These are phyloP conservation scores for Macrophya alboannulata DNA, from an alignment of 2,888 invertebrate species.

Conservation along the genomic window DNA sequence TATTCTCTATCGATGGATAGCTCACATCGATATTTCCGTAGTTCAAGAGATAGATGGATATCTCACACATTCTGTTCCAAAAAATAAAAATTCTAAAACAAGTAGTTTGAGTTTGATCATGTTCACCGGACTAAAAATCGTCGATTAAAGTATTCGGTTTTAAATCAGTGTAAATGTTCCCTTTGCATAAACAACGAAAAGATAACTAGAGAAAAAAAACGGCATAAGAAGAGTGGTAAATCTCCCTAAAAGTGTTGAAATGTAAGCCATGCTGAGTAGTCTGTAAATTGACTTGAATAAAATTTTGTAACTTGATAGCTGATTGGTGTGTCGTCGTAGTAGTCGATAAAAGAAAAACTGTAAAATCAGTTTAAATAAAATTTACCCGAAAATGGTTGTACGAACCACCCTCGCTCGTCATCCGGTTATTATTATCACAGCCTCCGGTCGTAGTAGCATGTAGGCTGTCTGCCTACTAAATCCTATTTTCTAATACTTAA, in stretches of 20 bases:
- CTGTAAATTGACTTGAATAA: background rate
- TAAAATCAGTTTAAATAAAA: background rate
- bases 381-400: background rate
- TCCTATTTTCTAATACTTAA: slow-evolving; percentile 42
- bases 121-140: background rate
- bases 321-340: background rate
- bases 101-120: background rate
- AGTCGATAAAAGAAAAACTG: slow-evolving; percentile 2
- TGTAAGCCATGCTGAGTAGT: background rate
- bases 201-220: background rate
- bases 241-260: background rate
- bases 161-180: background rate
- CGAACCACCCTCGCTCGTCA: background rate
- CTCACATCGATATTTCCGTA: too few species aligned
- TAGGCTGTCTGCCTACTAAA: slow-evolving; percentile 13
- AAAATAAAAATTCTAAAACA: background rate
- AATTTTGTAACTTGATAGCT: slow-evolving; percentile 13
- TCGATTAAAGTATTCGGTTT: background rate
- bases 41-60: too few species aligned
- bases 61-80: background rate
- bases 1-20: too few species aligned
- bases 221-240: background rate
- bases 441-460: background rate
- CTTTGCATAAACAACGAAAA: background rate
- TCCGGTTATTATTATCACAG: background rate